Conservation (phyloP, 2,113 vertebrate species). For the Mionectes macconnelli region DNA sequence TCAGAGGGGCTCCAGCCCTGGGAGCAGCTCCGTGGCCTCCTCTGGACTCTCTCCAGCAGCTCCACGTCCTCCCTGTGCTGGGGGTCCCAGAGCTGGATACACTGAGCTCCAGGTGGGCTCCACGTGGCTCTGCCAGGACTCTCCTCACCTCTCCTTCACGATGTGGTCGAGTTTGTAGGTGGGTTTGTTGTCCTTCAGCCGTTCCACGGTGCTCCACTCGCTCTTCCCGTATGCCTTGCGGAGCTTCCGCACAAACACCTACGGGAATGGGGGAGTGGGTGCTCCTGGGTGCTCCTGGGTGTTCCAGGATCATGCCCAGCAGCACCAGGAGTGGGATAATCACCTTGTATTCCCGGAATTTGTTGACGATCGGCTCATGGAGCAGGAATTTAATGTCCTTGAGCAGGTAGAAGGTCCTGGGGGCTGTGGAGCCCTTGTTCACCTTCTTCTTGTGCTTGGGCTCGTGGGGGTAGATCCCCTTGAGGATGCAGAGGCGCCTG, state of each 20-base stretch:
- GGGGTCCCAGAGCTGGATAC: background rate
- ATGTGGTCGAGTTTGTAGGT: constrained; percentile 93
- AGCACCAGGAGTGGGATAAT: rapidly evolving
- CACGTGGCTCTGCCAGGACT: background rate
- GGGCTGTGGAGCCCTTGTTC: constrained; percentile 91
- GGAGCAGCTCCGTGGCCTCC: background rate
- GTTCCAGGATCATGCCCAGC: rapidly evolving
- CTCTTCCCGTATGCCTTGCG: constrained; percentile 91
- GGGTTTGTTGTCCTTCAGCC: constrained; percentile 90
- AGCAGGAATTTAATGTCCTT: constrained; percentile 97
- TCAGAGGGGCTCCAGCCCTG: background rate
- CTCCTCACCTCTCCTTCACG: constrained; percentile 88
- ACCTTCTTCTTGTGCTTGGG: constrained; percentile 98
- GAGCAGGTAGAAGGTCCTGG: constrained; percentile 92
- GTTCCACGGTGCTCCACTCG: constrained; percentile 83
- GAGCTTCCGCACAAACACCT: constrained; percentile 96
- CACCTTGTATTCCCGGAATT: constrained; percentile 96
- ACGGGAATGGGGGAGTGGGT: rapidly evolving
- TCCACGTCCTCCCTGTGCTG: background rate
- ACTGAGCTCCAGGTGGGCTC: background rate
- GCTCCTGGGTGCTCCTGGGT: background rate
- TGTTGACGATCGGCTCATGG: constrained; percentile 92
- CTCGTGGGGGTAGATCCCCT: constrained; percentile 96
- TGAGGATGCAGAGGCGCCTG: constrained; percentile 92
- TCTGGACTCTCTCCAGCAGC: background rate